These are phyloP conservation scores for Agelastica alni DNA, from an alignment of 2,888 invertebrate genomes.

Conservation along the genomic window DNA sequence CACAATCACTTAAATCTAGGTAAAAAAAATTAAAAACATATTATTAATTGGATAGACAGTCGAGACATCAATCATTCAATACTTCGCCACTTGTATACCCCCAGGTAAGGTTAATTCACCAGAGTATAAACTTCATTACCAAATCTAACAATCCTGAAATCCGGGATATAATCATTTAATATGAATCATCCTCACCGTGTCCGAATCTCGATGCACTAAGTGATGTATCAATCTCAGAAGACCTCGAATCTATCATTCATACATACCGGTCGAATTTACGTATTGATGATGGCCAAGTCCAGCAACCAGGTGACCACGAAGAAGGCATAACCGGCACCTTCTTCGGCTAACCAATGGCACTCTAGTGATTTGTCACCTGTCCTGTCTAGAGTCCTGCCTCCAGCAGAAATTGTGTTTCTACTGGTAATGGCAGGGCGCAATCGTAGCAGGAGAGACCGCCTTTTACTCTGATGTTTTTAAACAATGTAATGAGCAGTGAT, in stretches of 20 bases:
- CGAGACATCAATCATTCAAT: too few relatives aligned
- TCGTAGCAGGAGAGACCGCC: conserved; percentile 49
- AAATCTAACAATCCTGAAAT: not conserved
- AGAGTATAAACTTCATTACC: not conserved
- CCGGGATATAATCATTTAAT: conserved; percentile 2
- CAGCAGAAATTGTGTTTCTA: conserved; percentile 49
- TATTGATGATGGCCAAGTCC: conserved; percentile 41
- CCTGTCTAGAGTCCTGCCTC: conserved; percentile 51
- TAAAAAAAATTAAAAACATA: too few relatives aligned
- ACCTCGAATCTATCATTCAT: conserved; percentile 50
- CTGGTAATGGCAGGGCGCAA: conserved; percentile 52
- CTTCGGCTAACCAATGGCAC: conserved; percentile 49
- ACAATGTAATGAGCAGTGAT: not conserved
- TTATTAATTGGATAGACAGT: too few relatives aligned
- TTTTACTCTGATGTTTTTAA: conserved; percentile 42
- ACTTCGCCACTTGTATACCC: not conserved
- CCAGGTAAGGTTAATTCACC: not conserved
- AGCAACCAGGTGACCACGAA: conserved; percentile 48
- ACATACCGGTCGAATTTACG: conserved; percentile 35
- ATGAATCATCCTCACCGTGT: conserved; percentile 6
- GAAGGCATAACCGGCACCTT: conserved; percentile 48
- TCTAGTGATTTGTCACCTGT: conserved; percentile 56
- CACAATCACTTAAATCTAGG: too few relatives aligned
- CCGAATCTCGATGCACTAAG: conserved; percentile 35
- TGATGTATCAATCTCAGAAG: conserved; percentile 52